Evolutionary conservation across 2,113 vertebrate genomes (phyloP).

Genomic region (Channa maculata): DNA sequence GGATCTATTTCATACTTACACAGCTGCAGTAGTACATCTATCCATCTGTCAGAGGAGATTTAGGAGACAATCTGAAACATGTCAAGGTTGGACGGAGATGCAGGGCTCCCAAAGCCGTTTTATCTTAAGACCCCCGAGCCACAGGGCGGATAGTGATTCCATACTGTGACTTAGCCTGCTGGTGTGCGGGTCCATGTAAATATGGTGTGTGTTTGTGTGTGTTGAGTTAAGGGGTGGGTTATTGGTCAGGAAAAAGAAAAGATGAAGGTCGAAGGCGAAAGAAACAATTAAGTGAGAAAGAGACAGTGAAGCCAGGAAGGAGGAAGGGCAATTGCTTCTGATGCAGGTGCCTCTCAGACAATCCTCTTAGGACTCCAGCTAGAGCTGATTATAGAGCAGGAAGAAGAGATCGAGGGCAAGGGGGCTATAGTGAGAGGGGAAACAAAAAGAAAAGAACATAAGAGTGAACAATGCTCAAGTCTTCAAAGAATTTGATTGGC

Average conservation of each 20-base stretch:
- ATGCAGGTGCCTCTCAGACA: background rate
- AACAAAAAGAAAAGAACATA: too few species aligned
- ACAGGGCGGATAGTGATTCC: slow-evolving; percentile 5
- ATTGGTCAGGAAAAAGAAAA: background rate
- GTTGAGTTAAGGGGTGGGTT: background rate
- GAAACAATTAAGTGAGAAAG: background rate
- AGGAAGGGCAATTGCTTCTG: background rate
- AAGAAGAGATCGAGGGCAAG: background rate
- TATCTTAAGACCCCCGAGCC: slow-evolving; percentile 28
- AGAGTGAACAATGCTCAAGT: too few species aligned
- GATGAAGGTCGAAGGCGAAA: background rate
- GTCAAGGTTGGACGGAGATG: slow-evolving; percentile 47
- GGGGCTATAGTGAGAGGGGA: too few species aligned
- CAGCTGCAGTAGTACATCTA: slow-evolving; percentile 52
- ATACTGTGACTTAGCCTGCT: background rate
- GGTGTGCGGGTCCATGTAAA: background rate
- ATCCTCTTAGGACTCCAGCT: background rate
- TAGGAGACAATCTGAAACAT: slow-evolving; percentile 69
- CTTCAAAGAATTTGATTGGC: too few species aligned
- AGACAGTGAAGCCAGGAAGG: slow-evolving; percentile 18
- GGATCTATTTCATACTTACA: slow-evolving; percentile 48
- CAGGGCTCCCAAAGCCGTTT: slow-evolving; percentile 43
- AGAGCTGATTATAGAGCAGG: background rate
- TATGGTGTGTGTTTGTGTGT: background rate
- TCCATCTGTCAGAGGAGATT: slow-evolving; percentile 72